Evolutionary conservation across 2,888 invertebrate genomes (phyloP), one percentile per base, ranked within the genome.

Genomic region (Hirtodrosophila trivittata): DNA sequence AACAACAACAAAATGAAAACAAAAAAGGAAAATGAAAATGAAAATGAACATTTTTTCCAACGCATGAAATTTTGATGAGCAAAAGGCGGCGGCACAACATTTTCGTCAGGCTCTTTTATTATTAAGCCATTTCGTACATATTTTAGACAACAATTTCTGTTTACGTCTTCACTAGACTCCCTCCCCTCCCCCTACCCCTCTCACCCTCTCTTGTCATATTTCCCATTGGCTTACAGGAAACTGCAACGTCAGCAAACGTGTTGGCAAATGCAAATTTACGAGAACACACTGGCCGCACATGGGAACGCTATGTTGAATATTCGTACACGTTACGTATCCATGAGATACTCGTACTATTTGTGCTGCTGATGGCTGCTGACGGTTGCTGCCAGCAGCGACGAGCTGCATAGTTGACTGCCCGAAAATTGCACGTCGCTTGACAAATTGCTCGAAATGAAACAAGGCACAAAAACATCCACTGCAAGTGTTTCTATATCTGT

Each of bases 21-120:
- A 46, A 28, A 38, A 35, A n/a, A 38, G 26, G 38, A 39, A 18
- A 55, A 39, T 37, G 28, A 55, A 7, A 32, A 52, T 28, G 43
- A 58, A 46, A 71, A 52, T 70, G 52, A 21, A 21, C 2, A 21
- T 21, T 21, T 68, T 59, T 63, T 56, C 59, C 33, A 47, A 66
- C 68, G 57, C 63, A 82, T 80, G 75, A 75, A 80, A 82, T 49
- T 77, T 80, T 84, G 63, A 80, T 80, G 82, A 75, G 46, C 57
- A 32, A 32, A 25, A 12, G 16, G 35, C 21, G 33, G 16, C 33
- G 30, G 26, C 8, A 16, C 41, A 46, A 60, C 63, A 67, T 38
- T 7, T 59, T 26, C 42, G 18, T 33, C 33, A 30, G 10, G 30
- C 50, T 52, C 56, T 60, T 78, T 69, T 67, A 73, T 83, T 81